Conservation (phyloP, 2,888 invertebrate species). For the Synanthedon tipuliformis region DNA sequence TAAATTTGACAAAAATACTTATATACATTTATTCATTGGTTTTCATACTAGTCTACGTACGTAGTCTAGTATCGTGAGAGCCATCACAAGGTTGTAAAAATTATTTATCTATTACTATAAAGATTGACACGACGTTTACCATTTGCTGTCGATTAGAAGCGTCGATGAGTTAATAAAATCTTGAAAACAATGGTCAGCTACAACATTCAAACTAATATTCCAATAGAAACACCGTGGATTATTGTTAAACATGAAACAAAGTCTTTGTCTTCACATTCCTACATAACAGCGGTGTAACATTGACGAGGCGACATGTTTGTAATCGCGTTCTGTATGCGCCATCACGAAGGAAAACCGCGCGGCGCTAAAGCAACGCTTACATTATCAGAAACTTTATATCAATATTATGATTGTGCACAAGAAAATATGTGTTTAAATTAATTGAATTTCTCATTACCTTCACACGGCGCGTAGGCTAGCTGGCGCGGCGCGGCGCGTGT, state of each 20-base stretch:
- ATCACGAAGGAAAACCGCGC: conserved; percentile 36
- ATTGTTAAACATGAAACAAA: conserved; percentile 18
- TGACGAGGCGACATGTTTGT: conserved; percentile 33
- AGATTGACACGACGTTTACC: background rate
- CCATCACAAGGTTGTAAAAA: too few relatives aligned
- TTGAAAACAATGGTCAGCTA: background rate
- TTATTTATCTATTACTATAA: too few relatives aligned
- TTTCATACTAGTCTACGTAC: too few relatives aligned
- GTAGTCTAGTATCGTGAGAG: too few relatives aligned
- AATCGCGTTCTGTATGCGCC: conserved; percentile 52
- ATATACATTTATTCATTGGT: too few relatives aligned
- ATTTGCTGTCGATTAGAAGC: background rate
- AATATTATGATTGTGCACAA: too few relatives aligned
- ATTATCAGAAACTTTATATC: too few relatives aligned
- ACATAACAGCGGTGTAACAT: conserved; percentile 24
- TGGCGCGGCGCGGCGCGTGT: too few relatives aligned
- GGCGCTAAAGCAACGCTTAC: conserved; percentile 29
- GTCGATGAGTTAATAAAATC: background rate
- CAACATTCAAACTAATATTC: background rate
- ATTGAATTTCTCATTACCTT: too few relatives aligned
- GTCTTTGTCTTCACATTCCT: conserved; percentile 34
- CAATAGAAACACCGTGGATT: background rate
- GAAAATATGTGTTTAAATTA: too few relatives aligned
- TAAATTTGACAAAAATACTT: too few relatives aligned
- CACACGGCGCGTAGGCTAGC: too few relatives aligned